Base-by-base conservation (phyloP, 2,797 vertebrate genomes). In the Sebastes paucispinis region DNA sequence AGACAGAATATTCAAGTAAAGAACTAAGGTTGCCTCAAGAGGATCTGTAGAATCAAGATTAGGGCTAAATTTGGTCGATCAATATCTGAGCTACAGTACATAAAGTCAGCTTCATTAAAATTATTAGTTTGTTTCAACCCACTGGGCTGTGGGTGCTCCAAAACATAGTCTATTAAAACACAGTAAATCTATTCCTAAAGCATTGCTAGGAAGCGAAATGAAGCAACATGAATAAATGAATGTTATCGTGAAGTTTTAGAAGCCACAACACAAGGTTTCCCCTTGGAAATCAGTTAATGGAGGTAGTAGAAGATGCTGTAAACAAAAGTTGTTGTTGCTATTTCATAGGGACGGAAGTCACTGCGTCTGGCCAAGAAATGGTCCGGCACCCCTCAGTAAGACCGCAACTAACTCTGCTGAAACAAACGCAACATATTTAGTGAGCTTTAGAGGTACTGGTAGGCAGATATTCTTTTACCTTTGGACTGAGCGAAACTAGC, bases 91-190 rank as follows among this genome's bases (percentile, higher is more conserved):
- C 29, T 29, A 18, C 39, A 43, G 14, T 43, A 16, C 32, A 72
- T 34, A 43, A 73, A 75, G 31, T 59, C 36, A 13, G 20, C 39
- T 60, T 57, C 34, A 22, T 69, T 59, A 3, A 3, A n/a, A 36
- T 47, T 6, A 62, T 67, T 73, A 39, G 24, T 24, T 70, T 78
- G 52, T 34, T 67, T 7, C 14, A 85, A 72, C 52, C 62, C 67
- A 36, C 32, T 58, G 57, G 54, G 52, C 32, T 75, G 29, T 25
- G 14, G 31, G 39, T 25, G 18, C 29, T 27, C 3, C 13, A 18
- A 67, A 59, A 55, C 8, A 69, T n/a, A 24, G 4, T 59, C 47
- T 22, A 74, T 67, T 54, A 8, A 77, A 73, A 73, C 20, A 60
- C 62, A 68, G 8, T 24, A 6, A 66, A 69, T 27, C 11, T 24